Conservation (phyloP, 1,140 invertebrate species). For the Magallana ariakensis region DNA sequence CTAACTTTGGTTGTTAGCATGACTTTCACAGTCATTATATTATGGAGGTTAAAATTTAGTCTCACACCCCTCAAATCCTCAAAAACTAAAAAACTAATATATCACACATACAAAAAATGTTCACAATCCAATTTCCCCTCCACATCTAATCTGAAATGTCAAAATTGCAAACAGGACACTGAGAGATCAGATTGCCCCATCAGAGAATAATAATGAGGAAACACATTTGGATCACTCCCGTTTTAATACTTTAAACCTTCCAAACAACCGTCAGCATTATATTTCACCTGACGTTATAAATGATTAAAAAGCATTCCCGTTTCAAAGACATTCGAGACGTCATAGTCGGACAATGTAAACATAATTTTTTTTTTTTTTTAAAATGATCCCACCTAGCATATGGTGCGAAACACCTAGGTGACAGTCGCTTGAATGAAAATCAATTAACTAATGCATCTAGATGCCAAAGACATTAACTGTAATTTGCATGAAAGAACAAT, state of each 20-base stretch:
- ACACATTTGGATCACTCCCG: background rate
- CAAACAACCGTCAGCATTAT: background rate
- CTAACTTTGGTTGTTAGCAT: too few species aligned
- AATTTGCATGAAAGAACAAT: background rate
- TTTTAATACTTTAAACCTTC: background rate
- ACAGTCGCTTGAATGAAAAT: conserved; percentile 3
- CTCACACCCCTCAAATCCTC: too few species aligned
- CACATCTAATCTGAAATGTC: background rate
- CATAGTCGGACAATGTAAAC: background rate
- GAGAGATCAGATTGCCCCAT: background rate
- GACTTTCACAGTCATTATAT: too few species aligned
- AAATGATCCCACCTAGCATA: background rate
- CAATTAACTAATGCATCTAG: conserved; percentile 31
- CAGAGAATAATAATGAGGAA: background rate
- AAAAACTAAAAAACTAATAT: background rate
- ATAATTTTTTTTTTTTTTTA: background rate
- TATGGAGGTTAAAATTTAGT: too few species aligned
- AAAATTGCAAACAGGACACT: background rate
- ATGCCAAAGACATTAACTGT: background rate
- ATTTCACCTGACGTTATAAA: conserved; percentile 32
- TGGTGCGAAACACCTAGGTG: background rate
- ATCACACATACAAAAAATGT: background rate
- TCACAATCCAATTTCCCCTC: background rate
- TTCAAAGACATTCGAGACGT: conserved; percentile 1
- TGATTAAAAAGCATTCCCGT: conserved; percentile 23